Base-by-base conservation (phyloP, 2,888 invertebrate genomes). In the Phoenoteleia sp. region DNA sequence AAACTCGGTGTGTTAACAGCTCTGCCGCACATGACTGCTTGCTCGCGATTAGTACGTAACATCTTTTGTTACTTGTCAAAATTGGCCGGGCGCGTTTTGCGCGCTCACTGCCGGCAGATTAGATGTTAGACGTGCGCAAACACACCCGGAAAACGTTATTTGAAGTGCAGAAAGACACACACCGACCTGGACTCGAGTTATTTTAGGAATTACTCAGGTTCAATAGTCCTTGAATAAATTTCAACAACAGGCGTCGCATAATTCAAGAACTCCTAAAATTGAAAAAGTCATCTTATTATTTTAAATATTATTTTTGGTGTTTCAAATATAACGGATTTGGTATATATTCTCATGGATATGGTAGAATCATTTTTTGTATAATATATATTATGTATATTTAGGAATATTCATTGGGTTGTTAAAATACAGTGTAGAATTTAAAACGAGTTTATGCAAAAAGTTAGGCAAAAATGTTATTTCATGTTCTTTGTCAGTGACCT, bases 11-110 rank as follows among this genome's bases (percentile, higher is more conserved):
- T 56, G 66, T 81, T 72, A 74, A 81, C 81, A 74, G 58, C 6
- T 47, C 72, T 64, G 66, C 72, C 66, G 49, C 58, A 60, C 49
- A 74, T 52, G 72, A 58, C 72, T 66, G 74, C 67, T 58, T 49
- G 49, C 6, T 17, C 66, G 47, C 64, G 81, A 81, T 81, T 81
- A 81, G 47, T 66, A 69, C 52, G 56, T 80, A 81, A 71, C 81
- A 76, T 76, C 71, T 82, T 76, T 76, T 76, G 82, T 82, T 77
- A 60, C 77, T 60, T 60, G 58, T 67, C 58, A 76, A 56, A 82
- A 82, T 76, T 82, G 62, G 72, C 66, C 49, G 23, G 66, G 47
- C 72, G 49, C 71, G 33, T 72, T 75, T 82, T 66, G 64, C 25
- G 47, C 39, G 27, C 39, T 39, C 27, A 7, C 66, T 17, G 33